Evolutionary conservation across 2,113 vertebrate species (phyloP).

Genomic region (Macquaria ambigua): DNA sequence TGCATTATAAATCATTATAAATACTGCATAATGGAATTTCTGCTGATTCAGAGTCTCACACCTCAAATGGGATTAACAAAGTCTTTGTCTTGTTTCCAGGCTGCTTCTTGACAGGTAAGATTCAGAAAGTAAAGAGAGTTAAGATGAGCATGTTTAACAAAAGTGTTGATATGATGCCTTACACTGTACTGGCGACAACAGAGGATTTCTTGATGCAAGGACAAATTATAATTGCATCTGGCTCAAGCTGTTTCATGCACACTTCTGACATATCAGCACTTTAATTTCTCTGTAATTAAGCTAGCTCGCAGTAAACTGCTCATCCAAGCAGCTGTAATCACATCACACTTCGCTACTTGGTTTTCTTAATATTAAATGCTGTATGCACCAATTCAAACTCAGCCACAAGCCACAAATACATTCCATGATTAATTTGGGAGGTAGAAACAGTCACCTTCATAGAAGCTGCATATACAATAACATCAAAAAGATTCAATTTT

Average conservation of each 20-base stretch:
- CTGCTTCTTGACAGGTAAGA: conserved; percentile 25
- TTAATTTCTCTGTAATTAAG: conserved; percentile 28
- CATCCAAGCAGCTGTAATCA: conserved; percentile 5
- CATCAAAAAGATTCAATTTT: conserved; percentile 8
- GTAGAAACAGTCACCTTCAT: conserved; percentile 46
- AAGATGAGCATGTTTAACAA: not conserved
- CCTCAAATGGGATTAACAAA: conserved; percentile 24
- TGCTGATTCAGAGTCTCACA: conserved; percentile 35
- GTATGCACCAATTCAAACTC: conserved; percentile 12
- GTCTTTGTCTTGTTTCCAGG: conserved; percentile 22
- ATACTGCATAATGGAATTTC: conserved; percentile 18
- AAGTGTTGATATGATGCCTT: conserved; percentile 9
- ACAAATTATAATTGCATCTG: conserved; percentile 34
- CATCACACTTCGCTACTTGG: conserved; percentile 8
- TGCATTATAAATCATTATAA: conserved; percentile 15
- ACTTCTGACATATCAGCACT: conserved; percentile 25
- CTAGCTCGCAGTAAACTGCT: conserved; percentile 17
- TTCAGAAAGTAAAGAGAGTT: not conserved
- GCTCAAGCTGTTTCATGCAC: conserved; percentile 2
- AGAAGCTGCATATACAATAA: conserved; percentile 40
- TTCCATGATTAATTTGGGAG: conserved; percentile 46
- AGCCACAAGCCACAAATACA: conserved; percentile 45
- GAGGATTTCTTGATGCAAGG: conserved; percentile 6
- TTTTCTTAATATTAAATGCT: conserved; percentile 13
- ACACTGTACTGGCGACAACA: conserved; percentile 1